Base-by-base conservation (phyloP, 2,113 vertebrate genomes). In the Corapipo altera region DNA sequence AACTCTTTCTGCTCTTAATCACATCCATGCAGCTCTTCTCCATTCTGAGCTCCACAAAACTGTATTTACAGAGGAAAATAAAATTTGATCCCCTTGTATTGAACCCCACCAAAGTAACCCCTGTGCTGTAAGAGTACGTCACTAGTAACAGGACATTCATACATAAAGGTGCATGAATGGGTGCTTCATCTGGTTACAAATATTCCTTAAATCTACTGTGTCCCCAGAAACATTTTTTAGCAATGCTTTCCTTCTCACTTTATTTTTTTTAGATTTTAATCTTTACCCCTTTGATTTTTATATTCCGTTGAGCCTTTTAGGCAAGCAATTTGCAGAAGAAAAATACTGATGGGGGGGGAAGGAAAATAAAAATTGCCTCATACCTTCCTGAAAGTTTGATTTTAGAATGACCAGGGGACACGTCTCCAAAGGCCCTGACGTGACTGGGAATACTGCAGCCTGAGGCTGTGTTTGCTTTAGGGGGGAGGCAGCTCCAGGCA, bases 351-450 rank as follows among this genome's bases (percentile, higher is more conserved):
- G 76, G 27, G 35, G 8, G 9, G 1, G 2, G 8, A 49, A 77
- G 12, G 39, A 24, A 3, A 9, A 46, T 64, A 16, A 44, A 24
- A 62, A 49, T 27, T 52, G 51, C 88, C 30, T 88, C 32, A 44
- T 57, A 74, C 26, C 43, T 75, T 83, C 86, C 57, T 71, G 52
- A 84, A 78, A 88, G 37, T 33, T 44, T 64, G 48, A 28, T 66
- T 95, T 92, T 52, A 61, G 86, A 74, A 57, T 30, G 33, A 69
- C 55, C 27, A 76, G 30, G 35, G 49, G 33, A 76, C 74, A 88
- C 0, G 0, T 28, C 85, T 30, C 39, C 85, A 84, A 80, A 49
- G 0, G 27, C 55, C 24, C 39, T 0, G 2, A 59, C 0, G 4
- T 28, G 79, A 26, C 61, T 77, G 74, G 65, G 77, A 91, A 64